phyloP scores from a whole-genome alignment of 2,888 invertebrate genomes.

The Xanthorhoe spadicearia region DNA sequence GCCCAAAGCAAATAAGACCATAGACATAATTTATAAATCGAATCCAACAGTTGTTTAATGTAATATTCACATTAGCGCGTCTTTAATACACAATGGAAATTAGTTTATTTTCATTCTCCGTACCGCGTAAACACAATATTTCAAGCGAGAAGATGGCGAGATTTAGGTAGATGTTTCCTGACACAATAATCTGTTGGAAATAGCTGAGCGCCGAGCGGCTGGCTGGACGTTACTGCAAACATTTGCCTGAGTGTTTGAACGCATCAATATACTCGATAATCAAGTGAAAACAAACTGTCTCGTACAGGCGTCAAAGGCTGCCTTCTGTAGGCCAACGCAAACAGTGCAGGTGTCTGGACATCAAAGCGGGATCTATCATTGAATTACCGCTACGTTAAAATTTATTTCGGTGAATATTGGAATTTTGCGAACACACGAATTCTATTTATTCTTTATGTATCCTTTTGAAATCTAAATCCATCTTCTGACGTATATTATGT shows the following conservation, averaged over 20 bases:
- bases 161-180: conserved; percentile 20
- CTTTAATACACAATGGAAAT: conserved; percentile 38
- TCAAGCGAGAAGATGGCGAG: conserved; percentile 19
- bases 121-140: conserved; percentile 40
- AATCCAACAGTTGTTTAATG: conserved; percentile 34
- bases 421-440: conserved; percentile 9
- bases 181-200: conserved; percentile 24
- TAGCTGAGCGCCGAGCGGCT: conserved; percentile 8
- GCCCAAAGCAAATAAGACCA: conserved; percentile 14
- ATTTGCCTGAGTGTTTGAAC: conserved; percentile 39
- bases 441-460: conserved; percentile 11
- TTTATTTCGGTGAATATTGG: conserved; percentile 17
- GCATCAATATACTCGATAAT: conserved; percentile 41
- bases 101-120: conserved; percentile 42
- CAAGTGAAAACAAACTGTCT: conserved; percentile 49
- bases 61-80: conserved; percentile 37
- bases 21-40: conserved; percentile 21
- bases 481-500: conserved; percentile 16
- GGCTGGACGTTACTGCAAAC: conserved; percentile 42
- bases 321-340: conserved; percentile 52
- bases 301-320: conserved; percentile 43
- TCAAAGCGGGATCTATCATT: conserved; percentile 46
- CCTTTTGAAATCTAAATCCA: conserved; percentile 15
- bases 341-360: conserved; percentile 51
- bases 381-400: conserved; percentile 19